phyloP scores from a whole-genome alignment of 2,888 invertebrate species.

The Anarsia innoxiella region DNA sequence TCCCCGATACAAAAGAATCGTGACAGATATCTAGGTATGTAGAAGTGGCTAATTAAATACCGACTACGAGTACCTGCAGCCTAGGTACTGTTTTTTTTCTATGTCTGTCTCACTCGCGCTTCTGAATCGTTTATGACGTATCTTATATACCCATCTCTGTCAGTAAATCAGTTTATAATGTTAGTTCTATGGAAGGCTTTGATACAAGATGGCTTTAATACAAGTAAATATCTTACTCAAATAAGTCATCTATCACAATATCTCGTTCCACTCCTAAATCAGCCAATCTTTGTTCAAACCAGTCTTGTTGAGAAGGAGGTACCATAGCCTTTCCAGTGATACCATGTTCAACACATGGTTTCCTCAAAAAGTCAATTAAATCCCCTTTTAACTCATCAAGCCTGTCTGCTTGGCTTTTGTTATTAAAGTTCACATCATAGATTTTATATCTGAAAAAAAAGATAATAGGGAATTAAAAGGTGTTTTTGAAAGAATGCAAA shows the following conservation, averaged over 20 bases:
- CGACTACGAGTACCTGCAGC: too few species aligned
- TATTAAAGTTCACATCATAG: slow-evolving; percentile 38
- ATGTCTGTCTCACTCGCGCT: too few species aligned
- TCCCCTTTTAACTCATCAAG: slow-evolving; percentile 36
- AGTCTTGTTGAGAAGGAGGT: slow-evolving; percentile 38
- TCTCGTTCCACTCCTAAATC: slow-evolving; percentile 33
- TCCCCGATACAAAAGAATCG: too few species aligned
- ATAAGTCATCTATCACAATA: slow-evolving; percentile 43
- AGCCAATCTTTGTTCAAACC: slow-evolving; percentile 45
- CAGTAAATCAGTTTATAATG: too few species aligned
- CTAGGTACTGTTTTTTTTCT: too few species aligned
- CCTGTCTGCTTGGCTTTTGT: slow-evolving; percentile 33
- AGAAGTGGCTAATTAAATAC: too few species aligned
- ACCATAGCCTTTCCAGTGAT: slow-evolving; percentile 48
- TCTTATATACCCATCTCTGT: too few species aligned
- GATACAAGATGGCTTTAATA: too few species aligned
- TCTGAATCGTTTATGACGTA: too few species aligned
- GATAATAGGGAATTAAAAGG: not conserved
- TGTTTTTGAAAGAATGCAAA: not conserved
- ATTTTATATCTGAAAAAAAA: slow-evolving; percentile 42
- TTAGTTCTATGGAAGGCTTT: too few species aligned
- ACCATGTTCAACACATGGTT: slow-evolving; percentile 38
- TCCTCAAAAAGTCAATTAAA: slow-evolving; percentile 42
- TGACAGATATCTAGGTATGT: too few species aligned
- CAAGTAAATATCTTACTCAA: too few species aligned